Conservation (phyloP, 1,140 invertebrate species). For the Caenorhabditis briggsae region DNA sequence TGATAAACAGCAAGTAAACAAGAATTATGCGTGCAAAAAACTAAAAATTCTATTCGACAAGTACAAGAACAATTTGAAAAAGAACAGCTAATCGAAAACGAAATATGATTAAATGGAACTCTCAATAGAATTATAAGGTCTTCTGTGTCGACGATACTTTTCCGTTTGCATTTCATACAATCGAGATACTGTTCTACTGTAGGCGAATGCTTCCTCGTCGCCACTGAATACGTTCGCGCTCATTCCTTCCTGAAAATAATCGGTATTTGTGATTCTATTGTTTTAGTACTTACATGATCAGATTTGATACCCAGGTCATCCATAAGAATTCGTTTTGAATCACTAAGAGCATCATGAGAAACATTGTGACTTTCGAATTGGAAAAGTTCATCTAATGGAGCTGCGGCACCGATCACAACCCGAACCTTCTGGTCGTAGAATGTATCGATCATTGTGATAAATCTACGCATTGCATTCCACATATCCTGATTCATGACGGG, state of each 20-base stretch:
- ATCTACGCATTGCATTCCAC: conserved; percentile 88
- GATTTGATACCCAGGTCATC: conserved; percentile 88
- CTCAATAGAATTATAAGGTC: conserved; percentile 34
- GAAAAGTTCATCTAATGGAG: conserved; percentile 86
- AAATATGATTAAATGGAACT: neutral
- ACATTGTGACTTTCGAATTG: conserved; percentile 79
- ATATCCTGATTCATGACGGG: conserved; percentile 85
- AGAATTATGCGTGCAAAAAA: conserved; percentile 5
- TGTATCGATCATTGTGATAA: conserved; percentile 96
- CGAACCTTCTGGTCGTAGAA: conserved; percentile 92
- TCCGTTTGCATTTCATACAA: conserved; percentile 92
- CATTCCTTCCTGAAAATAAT: conserved; percentile 81
- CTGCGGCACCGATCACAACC: conserved; percentile 86
- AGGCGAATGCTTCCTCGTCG: conserved; percentile 96
- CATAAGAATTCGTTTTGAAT: conserved; percentile 89
- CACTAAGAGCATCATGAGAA: conserved; percentile 79
- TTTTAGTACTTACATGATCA: conserved; percentile 70
- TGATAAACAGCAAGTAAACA: neutral
- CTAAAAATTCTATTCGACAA: neutral
- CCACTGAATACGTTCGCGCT: conserved; percentile 92
- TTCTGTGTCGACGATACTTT: conserved; percentile 21
- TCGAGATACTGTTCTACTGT: conserved; percentile 91
- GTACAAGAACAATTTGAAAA: neutral
- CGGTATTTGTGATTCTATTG: neutral
- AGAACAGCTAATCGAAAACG: neutral